Evolutionary conservation across 2,888 invertebrate genomes (phyloP), one percentile per base, ranked within the genome.

Genomic region (Papilio gigon): DNA sequence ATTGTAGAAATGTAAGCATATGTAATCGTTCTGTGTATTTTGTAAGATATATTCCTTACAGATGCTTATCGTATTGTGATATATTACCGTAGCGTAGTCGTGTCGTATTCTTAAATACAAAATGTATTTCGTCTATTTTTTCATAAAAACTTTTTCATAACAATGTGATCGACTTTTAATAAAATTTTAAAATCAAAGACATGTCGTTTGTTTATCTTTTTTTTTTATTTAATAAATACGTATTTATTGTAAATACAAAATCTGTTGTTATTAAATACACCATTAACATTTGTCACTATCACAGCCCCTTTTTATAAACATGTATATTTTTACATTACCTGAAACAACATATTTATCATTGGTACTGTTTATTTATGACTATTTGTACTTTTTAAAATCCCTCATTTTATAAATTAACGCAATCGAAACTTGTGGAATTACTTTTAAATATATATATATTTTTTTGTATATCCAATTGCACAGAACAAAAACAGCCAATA

Each of bases 231-330:
- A 65, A 65, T 56, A 58, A 66, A 61, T 61, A 65, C 22, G 59
- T 64, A 50, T 65, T 61, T 25, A 56, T 11, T 63, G 62, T 63
- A 69, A 56, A 65, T 65, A 69, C 30, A 68, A 40, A 50, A 68
- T 65, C 56, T 65, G 44, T 68, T 42, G 37, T 68, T 60, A 61
- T 68, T 50, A 68, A 68, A 59, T 59, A 50, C 72, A 73, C 72
- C 73, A 76, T 72, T 65, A 72, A 72, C 70, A 73, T 75, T 74
- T 76, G 70, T 71, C 76, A 78, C 81, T 88, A 87, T 88, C 88
- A 88, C 88, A 88, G 88, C 84, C 85, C 80, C 77, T 80, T 82
- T 82, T 81, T 75, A 78, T n/a, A 27, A 17, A 68, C 59, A 35
- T 77, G 75, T 77, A 76, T 71, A 68, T 64, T 73, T 70, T 71